Evolutionary conservation across 2,888 invertebrate species (phyloP), one percentile per base, ranked within the genome.

Genomic region (Cantharis rufa): DNA sequence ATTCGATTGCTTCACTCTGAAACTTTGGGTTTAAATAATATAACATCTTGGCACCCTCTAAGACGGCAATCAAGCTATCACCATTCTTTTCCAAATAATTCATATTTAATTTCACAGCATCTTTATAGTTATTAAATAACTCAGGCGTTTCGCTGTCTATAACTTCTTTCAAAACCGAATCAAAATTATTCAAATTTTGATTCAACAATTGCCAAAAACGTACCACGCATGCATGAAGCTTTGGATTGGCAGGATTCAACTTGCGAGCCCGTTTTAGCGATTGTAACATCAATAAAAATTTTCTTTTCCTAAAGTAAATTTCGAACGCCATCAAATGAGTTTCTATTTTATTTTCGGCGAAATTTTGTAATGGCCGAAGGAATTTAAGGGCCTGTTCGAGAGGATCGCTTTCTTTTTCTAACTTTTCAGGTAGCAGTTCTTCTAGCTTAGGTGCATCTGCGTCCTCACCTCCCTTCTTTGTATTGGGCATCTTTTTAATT

Each of bases 271-370:
- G 93, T 87, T 96, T 98, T 87, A 99, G 92, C 83, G 98, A 97
- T 89, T 98, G 98, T 84, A 99, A 91, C 98, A 99, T 98, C 83
- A 98, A 90, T 77, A 99, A 90, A 70, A 96, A 92, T 89, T 96
- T 97, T 84, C 96, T 95, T 94, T 98, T 98, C 86, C 98, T 94
- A 89, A 92, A 95, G 89, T 98, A 99, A 84, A 99, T 96, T 92
- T 99, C 98, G 88, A 98, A 99, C 85, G 98, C 98, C 92, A 98
- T 93, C 85, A 98, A 91, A 92, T 99, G 98, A 85, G 98, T 98
- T 86, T 98, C 96, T 90, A 98, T 95, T 87, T 93, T 93, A 86
- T 96, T 92, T 79, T 95, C 92, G 82, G 96, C 96, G 85, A 98
- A 91, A 81, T 93, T 92, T 88, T 98, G 96, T 83, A 99, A 90